phyloP scores from a whole-genome alignment of 2,797 vertebrate genomes.

The Tapera naevia region DNA sequence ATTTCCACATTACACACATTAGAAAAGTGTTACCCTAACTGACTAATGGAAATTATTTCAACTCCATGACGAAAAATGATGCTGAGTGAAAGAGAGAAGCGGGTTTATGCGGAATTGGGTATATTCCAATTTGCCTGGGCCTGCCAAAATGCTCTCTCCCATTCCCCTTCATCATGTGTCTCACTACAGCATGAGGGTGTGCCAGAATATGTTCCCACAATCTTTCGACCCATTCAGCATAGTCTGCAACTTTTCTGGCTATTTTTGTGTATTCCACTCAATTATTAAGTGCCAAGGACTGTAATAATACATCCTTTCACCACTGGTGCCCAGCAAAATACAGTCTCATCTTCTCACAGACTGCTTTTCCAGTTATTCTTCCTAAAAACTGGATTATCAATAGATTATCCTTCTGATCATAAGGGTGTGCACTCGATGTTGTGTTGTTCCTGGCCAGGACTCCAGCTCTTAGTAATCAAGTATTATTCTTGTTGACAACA shows the following conservation, averaged over 20 bases:
- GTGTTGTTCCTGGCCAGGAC: background rate
- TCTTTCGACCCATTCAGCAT: conserved; percentile 53
- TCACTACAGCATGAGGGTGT: background rate
- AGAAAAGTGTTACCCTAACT: background rate
- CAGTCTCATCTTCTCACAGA: background rate
- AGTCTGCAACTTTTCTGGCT: conserved; percentile 41
- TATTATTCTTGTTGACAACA: background rate
- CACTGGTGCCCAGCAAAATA: background rate
- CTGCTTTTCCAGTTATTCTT: background rate
- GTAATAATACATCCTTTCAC: conserved; percentile 45
- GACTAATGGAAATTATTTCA: conserved; percentile 40
- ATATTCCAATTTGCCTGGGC: background rate
- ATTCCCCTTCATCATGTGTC: background rate
- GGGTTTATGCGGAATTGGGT: conserved; percentile 1
- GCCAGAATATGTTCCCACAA: conserved; percentile 65
- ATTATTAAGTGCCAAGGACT: conserved; percentile 20
- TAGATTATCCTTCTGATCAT: conserved; percentile 16
- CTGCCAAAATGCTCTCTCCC: background rate
- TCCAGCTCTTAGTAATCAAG: background rate
- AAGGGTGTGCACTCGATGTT: background rate
- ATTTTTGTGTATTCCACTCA: conserved; percentile 42
- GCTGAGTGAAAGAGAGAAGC: conserved; percentile 1
- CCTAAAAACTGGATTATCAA: background rate
- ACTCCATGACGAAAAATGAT: conserved; percentile 32
- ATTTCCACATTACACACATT: background rate